Evolutionary conservation across 2,113 vertebrate genomes (phyloP).

Genomic region (Salvator merianae): DNA sequence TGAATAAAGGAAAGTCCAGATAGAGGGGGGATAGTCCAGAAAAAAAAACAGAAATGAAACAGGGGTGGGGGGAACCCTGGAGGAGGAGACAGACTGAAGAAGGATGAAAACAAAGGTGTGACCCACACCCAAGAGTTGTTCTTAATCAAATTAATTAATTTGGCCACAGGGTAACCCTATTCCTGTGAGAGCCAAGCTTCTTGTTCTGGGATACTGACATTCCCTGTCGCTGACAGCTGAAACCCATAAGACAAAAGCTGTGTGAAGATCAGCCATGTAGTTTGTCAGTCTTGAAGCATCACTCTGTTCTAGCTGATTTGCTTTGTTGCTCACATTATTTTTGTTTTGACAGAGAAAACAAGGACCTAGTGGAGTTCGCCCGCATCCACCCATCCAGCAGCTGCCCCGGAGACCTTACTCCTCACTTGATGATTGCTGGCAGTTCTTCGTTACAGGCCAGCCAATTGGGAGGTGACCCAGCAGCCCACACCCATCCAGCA

Average conservation of each 20-base stretch:
- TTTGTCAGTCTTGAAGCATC: neutral
- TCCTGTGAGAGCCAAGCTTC: neutral
- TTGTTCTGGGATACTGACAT: neutral
- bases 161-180: neutral
- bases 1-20: too few relatives aligned
- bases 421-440: constrained; percentile 90
- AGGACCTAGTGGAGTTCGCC: constrained; percentile 91
- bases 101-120: too few relatives aligned
- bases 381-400: constrained; percentile 88
- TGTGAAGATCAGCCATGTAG: neutral
- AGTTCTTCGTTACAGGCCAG: constrained; percentile 86
- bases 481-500: constrained; percentile 85
- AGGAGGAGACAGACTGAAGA: too few relatives aligned
- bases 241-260: neutral
- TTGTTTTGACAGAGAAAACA: constrained; percentile 84
- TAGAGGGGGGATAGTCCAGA: too few relatives aligned
- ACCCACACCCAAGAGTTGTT: too few relatives aligned
- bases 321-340: neutral
- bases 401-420: constrained; percentile 90
- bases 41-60: too few relatives aligned
- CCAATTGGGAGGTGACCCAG: constrained; percentile 86
- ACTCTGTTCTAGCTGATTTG: neutral
- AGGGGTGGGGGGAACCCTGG: too few relatives aligned
- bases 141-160: too few relatives aligned
- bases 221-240: neutral